Base-by-base conservation (phyloP, 2,888 invertebrate genomes). In the Scaptomyza caliginosa region DNA sequence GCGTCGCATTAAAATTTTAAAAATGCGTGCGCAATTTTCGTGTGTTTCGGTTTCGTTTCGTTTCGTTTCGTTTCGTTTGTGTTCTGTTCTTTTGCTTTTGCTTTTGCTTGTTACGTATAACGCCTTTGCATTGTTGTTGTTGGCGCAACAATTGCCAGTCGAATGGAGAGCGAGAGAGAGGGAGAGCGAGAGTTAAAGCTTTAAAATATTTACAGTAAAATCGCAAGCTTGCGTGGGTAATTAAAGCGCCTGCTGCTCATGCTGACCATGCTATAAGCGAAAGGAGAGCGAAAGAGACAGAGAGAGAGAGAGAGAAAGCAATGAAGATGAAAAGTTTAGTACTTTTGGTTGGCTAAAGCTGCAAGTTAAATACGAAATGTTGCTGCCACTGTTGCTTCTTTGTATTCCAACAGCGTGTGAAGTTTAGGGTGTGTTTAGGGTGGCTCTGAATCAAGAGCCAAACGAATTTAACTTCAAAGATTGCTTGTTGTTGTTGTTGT, bases 1-100 rank as follows among this genome's bases (percentile, higher is more conserved):
- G 67, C 64, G 48, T 23, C 70, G 83, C 86, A 83, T 85, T 77
- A 84, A 80, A 83, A 74, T 84, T 80, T 75, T 86, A 58, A 66
- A 83, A 86, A 75, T 73, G 77, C 63, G 80, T 72, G 58, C 64
- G 65, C 60, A 55, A 65, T 51, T 68, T 62, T 67, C 50, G 36
- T 17, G 16, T 13, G 8, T 24, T 24, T 30, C 2, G n/a, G n/a
- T 49, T 66, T 62, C n/a, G n/a, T 72, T 52, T 17, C 30, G 3
- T 13, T 60, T 26, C 30, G 28, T 49, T n/a, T n/a, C n/a, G n/a
- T 56, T 50, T 62, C 49, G 43, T 48, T 17, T 32, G 6, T 32
- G 24, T 34, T 42, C 21, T 19, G 40, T 23, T 23, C 21, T 38
- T 36, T 38, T 57, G 16, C 19, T 32, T n/a, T 34, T 34, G 40